Evolutionary conservation across 2,113 vertebrate species (phyloP).

Genomic region (Rhinopomastus cyanomelas): DNA sequence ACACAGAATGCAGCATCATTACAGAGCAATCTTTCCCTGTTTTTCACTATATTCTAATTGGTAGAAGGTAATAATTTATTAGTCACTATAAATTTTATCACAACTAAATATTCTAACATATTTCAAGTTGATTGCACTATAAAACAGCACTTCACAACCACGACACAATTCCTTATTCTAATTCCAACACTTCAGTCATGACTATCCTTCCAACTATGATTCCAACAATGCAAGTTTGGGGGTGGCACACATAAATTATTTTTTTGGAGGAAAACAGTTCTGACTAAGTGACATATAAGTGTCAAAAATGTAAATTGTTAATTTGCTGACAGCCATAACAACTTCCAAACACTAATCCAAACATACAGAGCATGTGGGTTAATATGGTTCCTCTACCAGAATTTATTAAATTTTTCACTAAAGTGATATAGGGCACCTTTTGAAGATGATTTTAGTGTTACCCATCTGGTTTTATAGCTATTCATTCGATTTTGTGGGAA

Average conservation of each 20-base stretch:
- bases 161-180: background rate
- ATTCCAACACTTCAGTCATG: background rate
- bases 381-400: accelerated
- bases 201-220: background rate
- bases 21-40: background rate
- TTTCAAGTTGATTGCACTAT: background rate
- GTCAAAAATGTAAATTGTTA: background rate
- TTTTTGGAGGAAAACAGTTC: background rate
- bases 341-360: background rate
- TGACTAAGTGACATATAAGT: background rate
- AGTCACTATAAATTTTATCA: background rate
- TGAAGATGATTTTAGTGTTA: background rate
- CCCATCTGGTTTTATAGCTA: background rate
- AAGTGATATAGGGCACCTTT: background rate
- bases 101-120: background rate
- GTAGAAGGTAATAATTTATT: background rate
- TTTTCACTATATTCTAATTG: background rate
- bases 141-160: background rate
- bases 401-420: background rate
- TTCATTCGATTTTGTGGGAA: background rate
- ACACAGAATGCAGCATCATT: background rate
- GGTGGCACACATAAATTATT: background rate
- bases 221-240: background rate
- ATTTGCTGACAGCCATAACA: background rate
- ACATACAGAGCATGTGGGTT: background rate